A percentile compares a stretch with the other conserved stretches of the same genome.
Evolutionary conservation across 30 jellyfish, hydroid and myxozoan genomes (phyloP).

Genomic region (Chironex yamaguchii): DNA sequence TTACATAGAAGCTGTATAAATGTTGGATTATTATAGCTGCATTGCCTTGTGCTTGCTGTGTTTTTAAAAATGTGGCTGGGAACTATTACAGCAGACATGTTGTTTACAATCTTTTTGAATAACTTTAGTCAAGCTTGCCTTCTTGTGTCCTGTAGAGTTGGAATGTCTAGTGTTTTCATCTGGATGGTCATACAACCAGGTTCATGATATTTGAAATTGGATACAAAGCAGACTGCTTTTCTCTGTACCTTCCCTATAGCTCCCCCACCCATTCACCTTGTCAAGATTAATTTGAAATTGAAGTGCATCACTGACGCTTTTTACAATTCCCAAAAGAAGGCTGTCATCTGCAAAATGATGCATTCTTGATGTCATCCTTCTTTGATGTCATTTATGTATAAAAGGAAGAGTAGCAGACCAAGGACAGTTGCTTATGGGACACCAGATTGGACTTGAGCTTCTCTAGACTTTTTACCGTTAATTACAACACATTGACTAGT

Average conservation of each 20-base stretch:
- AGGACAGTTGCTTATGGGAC: not conserved
- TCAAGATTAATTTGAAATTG: not conserved
- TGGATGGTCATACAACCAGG: too few relatives aligned
- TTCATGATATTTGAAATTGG: conserved; percentile 15
- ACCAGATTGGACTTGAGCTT: not conserved
- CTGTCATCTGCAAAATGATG: not conserved
- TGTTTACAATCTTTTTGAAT: not conserved
- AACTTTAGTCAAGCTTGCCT: not conserved
- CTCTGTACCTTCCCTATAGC: conserved; percentile 15
- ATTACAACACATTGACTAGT: conserved; percentile 38
- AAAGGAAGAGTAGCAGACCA: not conserved
- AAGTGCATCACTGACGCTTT: not conserved
- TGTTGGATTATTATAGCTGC: too few relatives aligned
- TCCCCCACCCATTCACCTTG: not conserved
- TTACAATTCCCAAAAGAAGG: not conserved
- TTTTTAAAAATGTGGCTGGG: too few relatives aligned
- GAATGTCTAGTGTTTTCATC: conserved; percentile 27
- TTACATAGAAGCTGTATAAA: too few relatives aligned
- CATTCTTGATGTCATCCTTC: conserved; percentile 16
- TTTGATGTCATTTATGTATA: not conserved
- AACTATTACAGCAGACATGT: not conserved
- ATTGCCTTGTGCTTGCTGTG: too few relatives aligned
- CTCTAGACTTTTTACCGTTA: not conserved
- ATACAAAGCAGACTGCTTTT: conserved; percentile 9
- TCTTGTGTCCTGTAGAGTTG: conserved; percentile 11